Conservation (phyloP, 2,888 invertebrate species). For the Thecophora atra region DNA sequence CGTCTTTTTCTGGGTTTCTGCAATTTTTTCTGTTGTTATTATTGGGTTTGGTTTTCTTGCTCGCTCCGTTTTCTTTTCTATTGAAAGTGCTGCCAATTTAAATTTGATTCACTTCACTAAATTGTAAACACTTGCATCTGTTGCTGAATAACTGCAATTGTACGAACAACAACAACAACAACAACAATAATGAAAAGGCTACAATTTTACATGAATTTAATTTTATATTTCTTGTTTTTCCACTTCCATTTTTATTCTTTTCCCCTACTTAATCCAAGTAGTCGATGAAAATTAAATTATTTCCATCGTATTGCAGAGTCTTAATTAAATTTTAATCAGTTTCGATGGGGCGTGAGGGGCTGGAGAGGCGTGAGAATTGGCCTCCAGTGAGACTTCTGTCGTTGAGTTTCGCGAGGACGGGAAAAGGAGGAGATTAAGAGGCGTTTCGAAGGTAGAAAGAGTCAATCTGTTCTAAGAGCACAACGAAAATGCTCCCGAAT, state of each 20-base stretch:
- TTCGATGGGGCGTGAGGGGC: background rate
- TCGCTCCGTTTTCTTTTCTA: background rate
- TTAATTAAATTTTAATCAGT: background rate
- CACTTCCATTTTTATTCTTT: background rate
- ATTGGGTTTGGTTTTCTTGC: background rate
- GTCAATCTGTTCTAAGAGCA: no score
- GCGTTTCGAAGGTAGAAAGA: no score
- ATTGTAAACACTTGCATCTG: slow-evolving; percentile 23
- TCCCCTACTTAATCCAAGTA: background rate
- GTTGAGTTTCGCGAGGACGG: no score
- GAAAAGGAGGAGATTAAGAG: no score
- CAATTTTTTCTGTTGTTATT: background rate
- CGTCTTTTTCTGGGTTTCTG: background rate
- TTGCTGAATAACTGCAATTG: slow-evolving; percentile 15
- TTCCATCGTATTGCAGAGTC: background rate
- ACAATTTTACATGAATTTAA: background rate
- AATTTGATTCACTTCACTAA: slow-evolving; percentile 25
- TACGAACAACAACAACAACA: background rate
- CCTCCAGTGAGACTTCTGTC: background rate
- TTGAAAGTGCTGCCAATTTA: slow-evolving; percentile 29
- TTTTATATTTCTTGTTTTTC: background rate
- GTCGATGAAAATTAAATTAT: slow-evolving; percentile 2
- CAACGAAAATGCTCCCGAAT: no score
- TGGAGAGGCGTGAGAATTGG: background rate
- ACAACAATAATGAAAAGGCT: background rate